Conservation (phyloP, 2,888 invertebrate species). For the Germaria angustata region DNA sequence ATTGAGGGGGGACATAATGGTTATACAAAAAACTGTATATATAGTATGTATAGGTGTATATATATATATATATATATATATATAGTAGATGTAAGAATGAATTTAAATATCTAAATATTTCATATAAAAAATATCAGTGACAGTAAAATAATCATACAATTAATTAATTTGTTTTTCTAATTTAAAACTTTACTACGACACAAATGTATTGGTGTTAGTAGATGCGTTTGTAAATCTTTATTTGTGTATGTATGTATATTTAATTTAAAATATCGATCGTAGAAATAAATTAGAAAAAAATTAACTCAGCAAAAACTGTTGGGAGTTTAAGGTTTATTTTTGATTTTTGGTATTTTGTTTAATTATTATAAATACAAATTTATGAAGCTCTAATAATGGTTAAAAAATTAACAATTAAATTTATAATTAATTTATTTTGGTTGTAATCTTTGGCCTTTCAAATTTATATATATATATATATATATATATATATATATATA, state of each 20-base stretch:
- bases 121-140: slow-evolving; percentile 48
- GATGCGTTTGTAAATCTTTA: background rate
- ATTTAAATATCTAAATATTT: slow-evolving; percentile 59
- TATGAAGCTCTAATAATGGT: slow-evolving; percentile 57
- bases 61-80: slow-evolving; percentile 13
- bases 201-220: background rate
- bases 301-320: slow-evolving; percentile 21
- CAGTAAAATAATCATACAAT: slow-evolving; percentile 41
- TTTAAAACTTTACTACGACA: slow-evolving; percentile 50
- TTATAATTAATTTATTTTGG: slow-evolving; percentile 25
- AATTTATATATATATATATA: slow-evolving; percentile 40
- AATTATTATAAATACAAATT: slow-evolving; percentile 32
- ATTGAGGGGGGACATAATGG: background rate
- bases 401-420: slow-evolving; percentile 47
- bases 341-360: background rate
- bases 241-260: background rate
- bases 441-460: slow-evolving; percentile 58
- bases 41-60: slow-evolving; percentile 24
- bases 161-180: slow-evolving; percentile 9
- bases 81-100: slow-evolving; percentile 35
- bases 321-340: slow-evolving; percentile 14
- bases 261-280: background rate
- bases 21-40: slow-evolving; percentile 31
- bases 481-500: slow-evolving; percentile 30
- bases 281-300: background rate